Evolutionary conservation across 2,888 invertebrate species (phyloP).

Genomic region (Mimas tiliae): DNA sequence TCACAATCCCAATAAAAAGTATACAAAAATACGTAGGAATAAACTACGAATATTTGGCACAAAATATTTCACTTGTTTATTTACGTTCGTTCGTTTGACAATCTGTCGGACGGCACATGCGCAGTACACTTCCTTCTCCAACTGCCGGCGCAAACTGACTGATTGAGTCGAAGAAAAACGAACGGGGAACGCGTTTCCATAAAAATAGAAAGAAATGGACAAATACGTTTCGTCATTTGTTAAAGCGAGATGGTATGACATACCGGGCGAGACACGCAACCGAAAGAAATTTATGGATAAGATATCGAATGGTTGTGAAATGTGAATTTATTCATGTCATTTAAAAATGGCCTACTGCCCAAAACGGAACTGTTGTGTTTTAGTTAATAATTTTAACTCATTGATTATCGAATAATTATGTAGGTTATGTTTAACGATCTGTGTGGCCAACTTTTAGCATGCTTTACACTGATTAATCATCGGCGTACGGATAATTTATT

Average conservation of each 20-base stretch:
- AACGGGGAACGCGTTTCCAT: constrained; percentile 35
- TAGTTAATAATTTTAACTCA: background rate
- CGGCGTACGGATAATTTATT: constrained; percentile 31
- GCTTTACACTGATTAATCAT: constrained; percentile 17
- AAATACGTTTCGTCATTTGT: background rate
- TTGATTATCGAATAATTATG: background rate
- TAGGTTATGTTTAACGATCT: background rate
- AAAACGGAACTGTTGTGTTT: background rate
- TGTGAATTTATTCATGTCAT: background rate
- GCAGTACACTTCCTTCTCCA: constrained; percentile 53
- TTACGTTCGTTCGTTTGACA: constrained; percentile 74
- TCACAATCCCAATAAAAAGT: constrained; percentile 36
- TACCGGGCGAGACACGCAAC: constrained; percentile 7
- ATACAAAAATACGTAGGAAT: constrained; percentile 26
- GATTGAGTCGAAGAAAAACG: constrained; percentile 49
- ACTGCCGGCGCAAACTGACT: constrained; percentile 67
- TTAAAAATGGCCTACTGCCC: background rate
- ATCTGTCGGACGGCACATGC: constrained; percentile 66
- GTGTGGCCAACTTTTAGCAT: constrained; percentile 13
- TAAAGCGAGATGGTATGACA: constrained; percentile 2
- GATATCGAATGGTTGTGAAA: background rate
- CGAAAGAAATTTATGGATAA: constrained; percentile 8
- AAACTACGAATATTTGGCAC: constrained; percentile 45
- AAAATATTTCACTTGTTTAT: constrained; percentile 72
- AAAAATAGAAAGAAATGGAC: constrained; percentile 33